Evolutionary conservation across 23 tunicate genomes (phyloP), one percentile per base, ranked within the genome.

Genomic region (Clavelina lepadiformis): DNA sequence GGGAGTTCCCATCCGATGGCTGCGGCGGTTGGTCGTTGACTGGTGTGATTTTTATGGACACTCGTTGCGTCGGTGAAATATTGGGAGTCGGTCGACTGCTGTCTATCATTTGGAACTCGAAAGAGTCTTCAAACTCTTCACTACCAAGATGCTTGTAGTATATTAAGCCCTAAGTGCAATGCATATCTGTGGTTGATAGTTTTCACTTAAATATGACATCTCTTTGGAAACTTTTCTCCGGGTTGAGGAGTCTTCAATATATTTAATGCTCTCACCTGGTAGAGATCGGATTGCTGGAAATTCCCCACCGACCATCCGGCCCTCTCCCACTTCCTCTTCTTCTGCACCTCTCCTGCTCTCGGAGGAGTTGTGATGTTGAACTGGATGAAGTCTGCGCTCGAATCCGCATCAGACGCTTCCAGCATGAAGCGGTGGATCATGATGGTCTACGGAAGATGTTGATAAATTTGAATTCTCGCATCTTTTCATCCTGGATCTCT

Each of bases 311-410:
- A 28, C 96, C 96, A 87, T 22, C 96, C 96, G 20, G 61, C 77
- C 55, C 80, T 69, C 22, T 89, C 97, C 82, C 89, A 80, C 37
- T 66, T 54, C 13, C 82, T 51, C 51, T 54, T 51, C 53, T 81
- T 89, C 50, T 74, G 82, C 13, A 89, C 56, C 49, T 74, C 70
- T 0, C 97, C 97, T 18, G 97, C 89, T 46, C 30, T 49, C 0
- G 97, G 97, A 26, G 78, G 97, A n/a, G 7, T 63, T 8, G 97
- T 89, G n/a, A 89, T 89, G 74, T 81, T 89, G 57, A 74, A 89
- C 22, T 37, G 55, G 69, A 89, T 67, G 46, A 69, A 81, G 36
- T 81, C 80, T 19, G 89, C 69, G 46, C 65, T 73, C 2, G 83
- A 73, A 61, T 89, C 97, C 22, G 75, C 75, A 70, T 89, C 97